Evolutionary conservation across 2,113 vertebrate genomes (phyloP), one percentile per base, ranked within the genome.

Genomic region (Larimichthys polyactis): DNA sequence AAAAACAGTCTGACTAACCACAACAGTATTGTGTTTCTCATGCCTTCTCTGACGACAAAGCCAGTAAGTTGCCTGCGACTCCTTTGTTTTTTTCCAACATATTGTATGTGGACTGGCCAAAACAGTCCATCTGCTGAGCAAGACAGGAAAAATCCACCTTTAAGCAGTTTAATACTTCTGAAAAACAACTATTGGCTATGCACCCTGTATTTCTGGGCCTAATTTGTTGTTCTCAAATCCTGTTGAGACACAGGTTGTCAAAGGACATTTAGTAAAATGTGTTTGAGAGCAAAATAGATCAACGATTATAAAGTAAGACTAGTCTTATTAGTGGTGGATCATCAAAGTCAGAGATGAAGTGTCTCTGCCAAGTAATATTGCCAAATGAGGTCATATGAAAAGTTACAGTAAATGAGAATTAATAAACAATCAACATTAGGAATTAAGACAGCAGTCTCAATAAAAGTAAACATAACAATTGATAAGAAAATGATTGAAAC

Each of bases 21-120:
- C 58, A 74, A 44, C 29, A 66, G 40, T 57, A 71, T 71, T 84
- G 19, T 63, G 46, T 71, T 76, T 79, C 49, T 72, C 20, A 14
- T 75, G 52, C 59, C 19, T 59, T 68, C 36, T 52, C 54, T 74
- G 49, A 71, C 15, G 24, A 74, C 71, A 87, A 73, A 87, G 76
- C 59, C 49, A 57, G 52, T 16, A 17, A 69, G n/a, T 54, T 59
- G 20, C 54, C 40, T 62, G 36, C 0, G 5, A 40, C 46, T 14
- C 32, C 40, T 85, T 77, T 80, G 48, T 65, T 76, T 84, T 29
- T 69, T 29, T 81, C 17, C 16, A 71, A 54, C 62, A 64, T 69
- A 11, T 73, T 78, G 20, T 72, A 52, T 68, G 64, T 67, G 2
- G 22, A 70, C 5, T 0, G 36, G 51, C 44, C 43, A 79, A 60